Evolutionary conservation across 2,888 invertebrate species (phyloP), one percentile per base, ranked within the genome.

Genomic region (Pyrochroa serraticornis): DNA sequence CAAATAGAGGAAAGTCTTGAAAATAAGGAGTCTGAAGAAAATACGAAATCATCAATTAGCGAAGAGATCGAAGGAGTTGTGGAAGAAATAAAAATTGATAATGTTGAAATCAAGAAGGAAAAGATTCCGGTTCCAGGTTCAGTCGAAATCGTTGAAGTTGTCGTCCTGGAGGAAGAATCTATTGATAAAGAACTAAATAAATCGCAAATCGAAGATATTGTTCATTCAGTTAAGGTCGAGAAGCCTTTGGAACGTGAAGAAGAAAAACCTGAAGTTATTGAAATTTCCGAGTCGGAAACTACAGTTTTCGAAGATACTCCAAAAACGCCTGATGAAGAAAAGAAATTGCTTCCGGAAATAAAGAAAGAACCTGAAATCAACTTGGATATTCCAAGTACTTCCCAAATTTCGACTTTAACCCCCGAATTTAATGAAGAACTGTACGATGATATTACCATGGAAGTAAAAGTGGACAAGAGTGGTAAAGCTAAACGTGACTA

Each of bases 401-500:
- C 58, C 7, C 67, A 70, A 46, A 43, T 60, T 6, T 57, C 58
- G 8, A 59, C 57, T 1, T 45, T 59, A 7, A 57, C 62, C 14
- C 65, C 74, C 0, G 75, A 76, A 45, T 76, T 72, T 60, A 60
- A 68, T 0, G 75, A 75, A 36, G 75, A 75, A 38, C 64, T 77
- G 13, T 77, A 76, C 49, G 86, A 86, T 60, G 86, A 86, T 58
- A 80, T 85, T 0, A 83, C 82, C 0, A 85, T 85, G 81, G 85
- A 85, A 77, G 84, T 85, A 33, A 85, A 85, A 75, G 82, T 85
- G 65, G 86, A 86, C 56, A 86, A 86, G 64, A 82, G 82, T 6
- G 86, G 85, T 0, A 86, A 85, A 71, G 83, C 83, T 63, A 86
- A 83, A 66, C 77, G 85, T 12, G 87, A 87, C 69, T 87, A 87